Evolutionary conservation across 2,888 invertebrate species (phyloP).

Genomic region (Nomada lathburiana): DNA sequence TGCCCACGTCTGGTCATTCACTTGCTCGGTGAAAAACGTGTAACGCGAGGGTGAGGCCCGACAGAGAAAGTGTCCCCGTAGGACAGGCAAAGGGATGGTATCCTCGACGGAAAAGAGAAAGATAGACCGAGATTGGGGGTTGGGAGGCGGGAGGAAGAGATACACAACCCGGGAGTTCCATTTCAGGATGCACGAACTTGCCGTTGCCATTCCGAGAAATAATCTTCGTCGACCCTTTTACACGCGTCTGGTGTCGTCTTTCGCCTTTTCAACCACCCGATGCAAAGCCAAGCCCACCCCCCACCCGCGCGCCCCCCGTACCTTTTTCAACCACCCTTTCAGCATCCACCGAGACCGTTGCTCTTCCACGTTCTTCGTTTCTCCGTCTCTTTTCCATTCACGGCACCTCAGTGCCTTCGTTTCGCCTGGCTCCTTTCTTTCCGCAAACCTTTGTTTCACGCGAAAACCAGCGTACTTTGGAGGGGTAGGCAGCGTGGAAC

Average conservation of each 20-base stretch:
- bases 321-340: conserved; percentile 28
- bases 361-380: conserved; percentile 28
- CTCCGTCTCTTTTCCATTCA: neutral
- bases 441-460: conserved; percentile 43
- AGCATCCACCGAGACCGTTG: conserved; percentile 32
- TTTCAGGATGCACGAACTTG: conserved; percentile 59
- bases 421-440: conserved; percentile 22
- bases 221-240: conserved; percentile 71
- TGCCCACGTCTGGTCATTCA: conserved; percentile 62
- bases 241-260: conserved; percentile 63
- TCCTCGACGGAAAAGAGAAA: neutral
- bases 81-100: neutral
- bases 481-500: conserved; percentile 1
- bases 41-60: neutral
- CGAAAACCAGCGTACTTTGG: conserved; percentile 17
- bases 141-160: conserved; percentile 17
- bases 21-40: conserved; percentile 53
- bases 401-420: conserved; percentile 37
- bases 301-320: too few species aligned
- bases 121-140: neutral
- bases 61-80: too few species aligned
- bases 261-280: conserved; percentile 55
- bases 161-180: conserved; percentile 47
- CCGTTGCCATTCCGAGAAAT: conserved; percentile 61
- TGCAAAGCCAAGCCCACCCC: conserved; percentile 43